Conservation (phyloP, 2,888 invertebrate genomes). For the Monochamus alternatus region DNA sequence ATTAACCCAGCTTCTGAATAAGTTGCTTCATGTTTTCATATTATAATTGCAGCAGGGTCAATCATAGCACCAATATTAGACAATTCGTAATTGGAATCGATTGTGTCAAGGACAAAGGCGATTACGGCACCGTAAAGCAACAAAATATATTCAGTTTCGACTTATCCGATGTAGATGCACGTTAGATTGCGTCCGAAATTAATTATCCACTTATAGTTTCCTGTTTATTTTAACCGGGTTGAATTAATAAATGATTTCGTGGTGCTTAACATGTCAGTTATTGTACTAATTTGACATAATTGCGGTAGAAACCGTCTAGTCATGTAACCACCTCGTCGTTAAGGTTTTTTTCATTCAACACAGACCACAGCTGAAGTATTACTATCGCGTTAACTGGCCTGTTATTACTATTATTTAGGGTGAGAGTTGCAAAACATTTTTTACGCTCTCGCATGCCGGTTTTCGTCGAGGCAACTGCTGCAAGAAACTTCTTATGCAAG, state of each 20-base stretch:
- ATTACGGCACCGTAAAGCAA: constrained; percentile 16
- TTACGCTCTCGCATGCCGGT: neutral
- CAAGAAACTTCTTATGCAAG: too few relatives aligned
- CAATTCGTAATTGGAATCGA: neutral
- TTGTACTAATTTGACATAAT: constrained; percentile 61
- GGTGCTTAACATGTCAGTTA: constrained; percentile 55
- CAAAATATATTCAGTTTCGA: constrained; percentile 15
- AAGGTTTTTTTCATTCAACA: constrained; percentile 36
- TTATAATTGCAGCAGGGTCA: too few relatives aligned
- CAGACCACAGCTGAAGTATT: constrained; percentile 41
- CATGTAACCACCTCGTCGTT: constrained; percentile 37
- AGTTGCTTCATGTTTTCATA: too few relatives aligned
- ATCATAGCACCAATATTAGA: too few relatives aligned
- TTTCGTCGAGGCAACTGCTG: too few relatives aligned
- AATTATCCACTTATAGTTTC: constrained; percentile 62
- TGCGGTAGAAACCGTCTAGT: constrained; percentile 51
- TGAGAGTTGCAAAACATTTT: constrained; percentile 2
- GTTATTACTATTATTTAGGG: constrained; percentile 13
- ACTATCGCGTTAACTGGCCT: constrained; percentile 1
- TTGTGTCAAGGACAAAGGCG: constrained; percentile 10
- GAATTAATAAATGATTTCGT: constrained; percentile 50
- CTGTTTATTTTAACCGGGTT: constrained; percentile 60
- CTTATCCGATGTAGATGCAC: constrained; percentile 25
- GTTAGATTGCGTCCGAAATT: constrained; percentile 49
- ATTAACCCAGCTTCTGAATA: too few relatives aligned